phyloP scores from a whole-genome alignment of 2,888 invertebrate genomes.

The Prosapia bicincta region DNA sequence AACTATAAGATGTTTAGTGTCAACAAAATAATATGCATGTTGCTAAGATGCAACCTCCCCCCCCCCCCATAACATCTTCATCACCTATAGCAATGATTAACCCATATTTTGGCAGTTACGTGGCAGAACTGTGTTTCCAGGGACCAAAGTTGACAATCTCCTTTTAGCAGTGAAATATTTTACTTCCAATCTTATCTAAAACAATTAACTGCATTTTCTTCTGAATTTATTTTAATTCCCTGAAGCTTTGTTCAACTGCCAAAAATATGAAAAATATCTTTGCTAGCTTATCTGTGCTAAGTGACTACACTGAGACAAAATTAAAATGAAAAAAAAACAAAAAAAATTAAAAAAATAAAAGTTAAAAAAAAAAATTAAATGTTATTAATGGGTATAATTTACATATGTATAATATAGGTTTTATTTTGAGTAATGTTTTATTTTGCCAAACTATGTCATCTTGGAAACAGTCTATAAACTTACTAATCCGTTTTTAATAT shows the following conservation, averaged over 20 bases:
- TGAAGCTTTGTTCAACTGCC: not conserved
- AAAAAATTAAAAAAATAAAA: constrained; percentile 16
- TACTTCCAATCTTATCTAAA: too few relatives aligned
- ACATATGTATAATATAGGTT: not conserved
- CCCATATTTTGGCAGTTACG: not conserved
- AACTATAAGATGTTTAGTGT: not conserved
- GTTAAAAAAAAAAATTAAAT: constrained; percentile 1
- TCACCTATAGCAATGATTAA: not conserved
- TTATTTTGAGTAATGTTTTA: not conserved
- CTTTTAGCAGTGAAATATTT: too few relatives aligned
- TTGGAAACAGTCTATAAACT: too few relatives aligned
- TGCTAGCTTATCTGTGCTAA: constrained; percentile 18
- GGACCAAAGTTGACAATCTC: constrained; percentile 22
- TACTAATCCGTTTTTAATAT: too few relatives aligned
- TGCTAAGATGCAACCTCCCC: not conserved
- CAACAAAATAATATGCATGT: not conserved
- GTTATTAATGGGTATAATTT: not conserved
- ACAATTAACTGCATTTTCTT: too few relatives aligned
- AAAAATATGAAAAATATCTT: not conserved
- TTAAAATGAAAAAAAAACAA: constrained; percentile 3
- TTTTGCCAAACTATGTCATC: not conserved
- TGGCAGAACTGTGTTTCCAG: not conserved
- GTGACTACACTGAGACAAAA: constrained; percentile 6
- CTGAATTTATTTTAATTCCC: not conserved
- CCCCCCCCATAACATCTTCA: not conserved